Percentiles rank a stretch among this genome's conserved stretches.
phyloP scores from a whole-genome alignment of 2,888 invertebrate genomes.

The Agrochola circellaris region DNA sequence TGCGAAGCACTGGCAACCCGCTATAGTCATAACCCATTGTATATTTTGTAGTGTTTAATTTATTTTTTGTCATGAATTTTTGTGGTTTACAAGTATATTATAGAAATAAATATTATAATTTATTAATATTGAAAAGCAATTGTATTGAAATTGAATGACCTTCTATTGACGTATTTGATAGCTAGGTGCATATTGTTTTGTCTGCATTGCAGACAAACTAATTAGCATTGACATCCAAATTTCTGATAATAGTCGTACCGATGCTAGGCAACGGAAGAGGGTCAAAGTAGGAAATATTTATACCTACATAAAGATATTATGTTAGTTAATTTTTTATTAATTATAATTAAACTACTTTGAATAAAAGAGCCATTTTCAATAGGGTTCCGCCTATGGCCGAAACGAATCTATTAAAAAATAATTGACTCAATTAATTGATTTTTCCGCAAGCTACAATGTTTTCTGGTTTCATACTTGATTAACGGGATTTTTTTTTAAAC shows the following conservation, averaged over 20 bases:
- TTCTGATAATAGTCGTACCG: too few species aligned
- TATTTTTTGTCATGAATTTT: neutral
- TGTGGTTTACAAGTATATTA: neutral
- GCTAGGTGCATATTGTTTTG: neutral
- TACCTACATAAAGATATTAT: too few species aligned
- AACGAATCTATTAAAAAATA: too few species aligned
- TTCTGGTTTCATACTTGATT: too few species aligned
- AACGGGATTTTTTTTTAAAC: too few species aligned
- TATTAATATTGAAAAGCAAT: neutral
- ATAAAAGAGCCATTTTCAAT: too few species aligned
- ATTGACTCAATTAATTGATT: too few species aligned
- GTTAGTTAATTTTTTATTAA: too few species aligned
- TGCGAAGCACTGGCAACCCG: neutral
- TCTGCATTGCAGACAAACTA: neutral
- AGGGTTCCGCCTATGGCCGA: too few species aligned
- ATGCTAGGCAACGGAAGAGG: too few species aligned
- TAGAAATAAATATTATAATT: neutral
- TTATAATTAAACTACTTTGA: too few species aligned
- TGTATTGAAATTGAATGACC: neutral
- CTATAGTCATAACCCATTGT: neutral
- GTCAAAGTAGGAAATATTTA: fast-evolving
- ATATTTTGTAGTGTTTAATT: neutral
- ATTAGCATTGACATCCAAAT: neutral
- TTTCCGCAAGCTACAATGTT: too few species aligned
- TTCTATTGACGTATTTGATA: neutral